phyloP scores from a whole-genome alignment of 2,797 vertebrate genomes.

The Hypotaenidia philippensis region DNA sequence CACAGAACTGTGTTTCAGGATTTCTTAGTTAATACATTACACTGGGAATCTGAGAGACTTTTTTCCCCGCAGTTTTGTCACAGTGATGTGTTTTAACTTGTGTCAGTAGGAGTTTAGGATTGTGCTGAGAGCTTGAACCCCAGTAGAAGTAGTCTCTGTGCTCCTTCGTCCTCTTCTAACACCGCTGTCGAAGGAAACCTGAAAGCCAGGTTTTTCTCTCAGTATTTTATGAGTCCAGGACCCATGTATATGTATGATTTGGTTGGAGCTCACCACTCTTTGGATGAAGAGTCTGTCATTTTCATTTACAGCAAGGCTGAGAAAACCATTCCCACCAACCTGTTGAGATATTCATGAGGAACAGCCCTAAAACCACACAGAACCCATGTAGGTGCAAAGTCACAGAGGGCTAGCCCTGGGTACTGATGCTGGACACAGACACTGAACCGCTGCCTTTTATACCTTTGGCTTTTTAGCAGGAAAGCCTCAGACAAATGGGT shows the following conservation, averaged over 20 bases:
- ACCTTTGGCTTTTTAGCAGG: not conserved
- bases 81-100: not conserved
- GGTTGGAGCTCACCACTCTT: not conserved
- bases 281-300: not conserved
- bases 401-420: not conserved
- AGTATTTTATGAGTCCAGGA: not conserved
- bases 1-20: not conserved
- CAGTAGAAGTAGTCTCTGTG: not conserved
- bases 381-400: not conserved
- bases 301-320: not conserved
- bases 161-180: not conserved
- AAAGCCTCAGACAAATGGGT: not conserved
- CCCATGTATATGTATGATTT: fast-evolving
- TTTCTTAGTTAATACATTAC: not conserved
- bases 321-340: not conserved
- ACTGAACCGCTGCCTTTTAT: not conserved
- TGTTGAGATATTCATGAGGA: not conserved
- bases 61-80: not conserved
- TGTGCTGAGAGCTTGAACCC: not conserved
- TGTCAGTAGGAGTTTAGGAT: not conserved
- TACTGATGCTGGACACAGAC: not conserved
- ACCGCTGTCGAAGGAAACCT: not conserved
- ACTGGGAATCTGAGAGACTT: too few species aligned
- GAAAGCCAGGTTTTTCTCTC: not conserved
- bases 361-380: not conserved